Base-by-base conservation (phyloP, 1,140 invertebrate species). In the Palaemon carinicauda region DNA sequence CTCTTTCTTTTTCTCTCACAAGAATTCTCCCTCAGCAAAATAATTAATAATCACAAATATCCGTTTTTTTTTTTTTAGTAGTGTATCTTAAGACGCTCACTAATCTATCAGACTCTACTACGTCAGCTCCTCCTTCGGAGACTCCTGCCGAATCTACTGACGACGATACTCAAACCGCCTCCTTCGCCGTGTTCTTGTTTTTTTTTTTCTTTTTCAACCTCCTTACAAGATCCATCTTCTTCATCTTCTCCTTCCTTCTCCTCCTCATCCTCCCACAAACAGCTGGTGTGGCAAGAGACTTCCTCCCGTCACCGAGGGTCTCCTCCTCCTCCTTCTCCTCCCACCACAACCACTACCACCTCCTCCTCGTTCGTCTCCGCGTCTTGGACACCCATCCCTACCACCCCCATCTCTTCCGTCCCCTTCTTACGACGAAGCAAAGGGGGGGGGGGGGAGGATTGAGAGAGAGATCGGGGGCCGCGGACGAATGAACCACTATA, bases 1-100 rank as follows among this genome's bases (percentile, higher is more conserved):
- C 41, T 41, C 41, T 41, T 41, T 41, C 41, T 41, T 12, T 41
- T 5, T 41, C 41, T 41, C 41, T 41, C 41, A 41, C 41, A 41
- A 41, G 41, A 41, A 75, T 77, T 79, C 83, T 86, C 83, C 78
- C 65, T 73, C 77, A 80, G 77, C 83, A 80, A 86, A 86, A 86
- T 86, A 86, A 86, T 86, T 86, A 86, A 86, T 86, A 86, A 86
- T 86, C 60, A 86, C 83, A 86, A 24, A 24, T 27, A 31, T 31
- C 65, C 41, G 12, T 41, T 41, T 41, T 41, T 41, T 41, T 41
- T 3, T 3, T 19, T 14, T 14, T 3, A 69, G 21, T 12, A 27
- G 24, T 24, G 24, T 24, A 69, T 31, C 65, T 69, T 21, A 21
- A 24, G 14, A 27, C n/a, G 3, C 24, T 24, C 65, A 19, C 19